phyloP scores from a whole-genome alignment of 2,113 vertebrate species.

The Vombatus ursinus region DNA sequence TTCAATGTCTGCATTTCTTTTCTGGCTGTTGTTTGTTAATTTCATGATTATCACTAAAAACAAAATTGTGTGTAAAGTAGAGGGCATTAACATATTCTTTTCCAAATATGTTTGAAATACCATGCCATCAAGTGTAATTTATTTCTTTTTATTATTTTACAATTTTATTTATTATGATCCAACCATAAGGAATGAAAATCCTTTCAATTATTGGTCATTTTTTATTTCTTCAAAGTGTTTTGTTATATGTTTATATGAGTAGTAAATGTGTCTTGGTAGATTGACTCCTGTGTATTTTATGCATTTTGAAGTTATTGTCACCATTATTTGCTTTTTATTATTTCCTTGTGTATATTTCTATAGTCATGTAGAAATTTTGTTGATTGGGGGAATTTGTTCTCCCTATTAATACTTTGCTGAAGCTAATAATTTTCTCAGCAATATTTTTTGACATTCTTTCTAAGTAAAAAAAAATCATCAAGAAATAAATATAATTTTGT shows the following conservation, averaged over 20 bases:
- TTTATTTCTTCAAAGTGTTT: neutral
- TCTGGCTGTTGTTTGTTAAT: neutral
- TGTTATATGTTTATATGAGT: neutral
- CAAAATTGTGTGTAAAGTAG: neutral
- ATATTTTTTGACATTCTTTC: neutral
- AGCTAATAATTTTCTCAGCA: neutral
- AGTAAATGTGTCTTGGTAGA: neutral
- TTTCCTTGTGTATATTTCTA: neutral
- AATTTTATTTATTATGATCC: neutral
- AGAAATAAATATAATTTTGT: neutral
- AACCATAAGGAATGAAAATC: neutral
- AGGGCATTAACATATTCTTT: neutral
- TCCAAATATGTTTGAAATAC: neutral
- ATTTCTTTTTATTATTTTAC: neutral
- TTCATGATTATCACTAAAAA: neutral
- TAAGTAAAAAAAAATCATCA: too few species aligned
- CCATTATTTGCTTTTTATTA: neutral
- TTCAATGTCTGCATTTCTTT: neutral
- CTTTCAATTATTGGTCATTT: neutral
- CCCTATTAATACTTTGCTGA: neutral
- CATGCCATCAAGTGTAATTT: neutral
- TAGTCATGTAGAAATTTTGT: neutral
- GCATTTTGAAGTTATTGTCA: neutral
- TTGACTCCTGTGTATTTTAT: neutral
- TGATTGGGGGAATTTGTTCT: neutral